These are phyloP conservation scores for Microctonus hyperodae DNA, from an alignment of 2,888 invertebrate species.

Conservation along the genomic window DNA sequence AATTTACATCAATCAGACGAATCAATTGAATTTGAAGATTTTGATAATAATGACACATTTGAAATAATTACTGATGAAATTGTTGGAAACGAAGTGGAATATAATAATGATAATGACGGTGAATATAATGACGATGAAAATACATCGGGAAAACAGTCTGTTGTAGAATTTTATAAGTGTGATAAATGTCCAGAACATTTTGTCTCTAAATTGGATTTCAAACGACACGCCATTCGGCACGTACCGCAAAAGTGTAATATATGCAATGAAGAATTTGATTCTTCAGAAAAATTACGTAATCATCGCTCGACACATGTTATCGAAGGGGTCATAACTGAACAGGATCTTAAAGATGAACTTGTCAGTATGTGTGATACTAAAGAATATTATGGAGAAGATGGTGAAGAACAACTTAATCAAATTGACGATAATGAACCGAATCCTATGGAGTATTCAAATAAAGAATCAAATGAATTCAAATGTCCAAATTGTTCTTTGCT, in stretches of 20 bases:
- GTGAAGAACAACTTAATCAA: conserved; percentile 16
- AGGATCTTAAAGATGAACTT: conserved; percentile 48
- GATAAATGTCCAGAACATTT: conserved; percentile 49
- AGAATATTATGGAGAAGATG: conserved; percentile 24
- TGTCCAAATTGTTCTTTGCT: conserved; percentile 47
- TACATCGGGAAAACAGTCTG: conserved; percentile 5
- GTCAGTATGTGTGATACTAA: conserved; percentile 35
- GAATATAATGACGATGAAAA: conserved; percentile 1
- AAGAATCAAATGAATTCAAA: conserved; percentile 39
- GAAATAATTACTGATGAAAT: conserved; percentile 35
- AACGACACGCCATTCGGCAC: conserved; percentile 47
- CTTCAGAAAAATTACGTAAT: conserved; percentile 49
- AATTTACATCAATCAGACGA: conserved; percentile 40
- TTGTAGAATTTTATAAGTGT: conserved; percentile 37
- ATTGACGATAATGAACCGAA: conserved; percentile 7
- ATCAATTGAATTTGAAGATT: conserved; percentile 39
- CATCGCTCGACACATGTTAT: conserved; percentile 55
- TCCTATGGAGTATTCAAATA: conserved; percentile 10
- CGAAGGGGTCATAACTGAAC: conserved; percentile 53
- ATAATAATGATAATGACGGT: conserved; percentile 16
- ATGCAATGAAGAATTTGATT: conserved; percentile 52
- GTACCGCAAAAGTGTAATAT: conserved; percentile 49
- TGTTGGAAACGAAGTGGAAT: conserved; percentile 31
- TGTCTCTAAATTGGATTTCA: conserved; percentile 42
- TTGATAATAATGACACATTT: conserved; percentile 36